These are phyloP conservation scores for Listronotus oregonensis DNA, from an alignment of 1,140 invertebrate genomes.

Conservation along the genomic window DNA sequence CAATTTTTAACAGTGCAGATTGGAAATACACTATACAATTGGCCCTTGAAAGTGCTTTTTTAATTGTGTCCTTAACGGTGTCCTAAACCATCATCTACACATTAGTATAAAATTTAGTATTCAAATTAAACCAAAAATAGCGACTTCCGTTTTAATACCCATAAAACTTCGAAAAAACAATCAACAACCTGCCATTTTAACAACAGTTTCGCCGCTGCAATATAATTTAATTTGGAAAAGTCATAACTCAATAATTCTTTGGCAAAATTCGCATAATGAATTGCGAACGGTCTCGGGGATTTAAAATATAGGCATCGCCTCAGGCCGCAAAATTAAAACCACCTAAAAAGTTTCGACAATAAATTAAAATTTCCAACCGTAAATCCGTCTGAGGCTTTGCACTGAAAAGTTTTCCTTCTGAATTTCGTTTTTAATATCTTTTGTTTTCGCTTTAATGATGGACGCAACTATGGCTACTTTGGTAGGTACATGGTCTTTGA, in stretches of 20 bases:
- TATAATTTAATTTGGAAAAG: slow-evolving; percentile 21
- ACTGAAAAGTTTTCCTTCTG: slow-evolving; percentile 15
- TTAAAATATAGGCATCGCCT: slow-evolving; percentile 38
- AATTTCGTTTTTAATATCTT: slow-evolving; percentile 3
- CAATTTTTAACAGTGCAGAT: too few relatives aligned
- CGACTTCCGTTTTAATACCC: not conserved
- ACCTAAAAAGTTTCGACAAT: slow-evolving; percentile 37
- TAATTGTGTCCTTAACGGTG: too few relatives aligned
- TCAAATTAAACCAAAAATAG: not conserved
- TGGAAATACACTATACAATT: too few relatives aligned
- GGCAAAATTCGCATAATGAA: slow-evolving; percentile 33
- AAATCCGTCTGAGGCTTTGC: slow-evolving; percentile 15
- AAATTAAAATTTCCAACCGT: slow-evolving; percentile 38
- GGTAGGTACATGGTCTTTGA: too few relatives aligned
- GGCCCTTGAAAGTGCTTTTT: too few relatives aligned
- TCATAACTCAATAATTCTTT: slow-evolving; percentile 32
- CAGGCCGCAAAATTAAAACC: slow-evolving; percentile 34
- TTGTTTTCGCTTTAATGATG: not conserved
- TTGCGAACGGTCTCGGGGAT: slow-evolving; percentile 36
- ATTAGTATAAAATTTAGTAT: too few relatives aligned
- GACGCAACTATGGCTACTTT: not conserved
- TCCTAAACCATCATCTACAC: too few relatives aligned
- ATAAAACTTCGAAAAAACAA: not conserved
- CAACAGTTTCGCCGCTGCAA: not conserved
- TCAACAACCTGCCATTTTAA: not conserved